A percentile compares a stretch with the other conserved stretches of the same genome.
These are phyloP conservation scores for Brachionus sp. DNA, from an alignment of 1,140 invertebrate species.

Conservation along the genomic window DNA sequence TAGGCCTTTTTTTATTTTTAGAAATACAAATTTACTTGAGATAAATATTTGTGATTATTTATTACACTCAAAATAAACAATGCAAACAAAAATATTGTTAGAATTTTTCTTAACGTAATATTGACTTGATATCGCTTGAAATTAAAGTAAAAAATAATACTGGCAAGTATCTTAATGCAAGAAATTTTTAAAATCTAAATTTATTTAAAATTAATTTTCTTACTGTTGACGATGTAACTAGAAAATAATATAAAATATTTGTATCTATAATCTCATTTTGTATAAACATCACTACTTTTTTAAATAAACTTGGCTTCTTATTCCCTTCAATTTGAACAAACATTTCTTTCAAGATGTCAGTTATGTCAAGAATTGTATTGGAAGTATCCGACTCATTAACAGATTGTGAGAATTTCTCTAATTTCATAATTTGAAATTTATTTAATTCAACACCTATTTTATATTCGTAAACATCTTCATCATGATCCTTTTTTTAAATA, in stretches of 20 bases:
- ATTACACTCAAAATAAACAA: conserved; percentile 9
- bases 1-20: neutral
- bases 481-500: neutral
- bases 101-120: neutral
- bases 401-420: conserved; percentile 21
- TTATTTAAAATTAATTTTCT: neutral
- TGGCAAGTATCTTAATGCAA: neutral
- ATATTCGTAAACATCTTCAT: neutral
- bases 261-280: neutral
- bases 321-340: neutral
- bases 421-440: neutral
- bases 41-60: conserved; percentile 20
- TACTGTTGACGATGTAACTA: neutral
- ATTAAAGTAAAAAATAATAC: neutral
- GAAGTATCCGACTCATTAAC: neutral
- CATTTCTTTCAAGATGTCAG: conserved; percentile 16
- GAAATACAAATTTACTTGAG: conserved; percentile 8
- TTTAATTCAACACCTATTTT: conserved; percentile 17
- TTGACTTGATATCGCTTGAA: neutral
- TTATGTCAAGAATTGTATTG: neutral
- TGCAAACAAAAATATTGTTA: neutral
- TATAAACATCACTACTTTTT: neutral
- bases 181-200: neutral
- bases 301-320: neutral
- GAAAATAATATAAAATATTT: neutral